Conservation (phyloP, 2,888 invertebrate species). For the Synanthedon vespiformis region DNA sequence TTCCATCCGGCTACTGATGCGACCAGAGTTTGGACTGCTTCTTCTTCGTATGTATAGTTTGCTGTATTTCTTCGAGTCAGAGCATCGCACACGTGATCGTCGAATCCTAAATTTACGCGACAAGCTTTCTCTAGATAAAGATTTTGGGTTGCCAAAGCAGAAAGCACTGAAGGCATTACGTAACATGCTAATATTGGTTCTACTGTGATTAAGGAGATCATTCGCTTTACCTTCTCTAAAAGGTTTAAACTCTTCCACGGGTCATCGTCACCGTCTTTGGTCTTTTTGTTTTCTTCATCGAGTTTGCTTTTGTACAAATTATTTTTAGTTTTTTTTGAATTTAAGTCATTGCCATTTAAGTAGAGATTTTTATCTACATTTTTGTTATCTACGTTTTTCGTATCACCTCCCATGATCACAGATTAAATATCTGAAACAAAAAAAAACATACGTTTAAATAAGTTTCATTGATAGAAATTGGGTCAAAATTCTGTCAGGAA, state of each 20-base stretch:
- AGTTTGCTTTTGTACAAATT: constrained; percentile 13
- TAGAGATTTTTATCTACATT: constrained; percentile 29
- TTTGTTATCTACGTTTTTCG: constrained; percentile 34
- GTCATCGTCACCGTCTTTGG: constrained; percentile 17
- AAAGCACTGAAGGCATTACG: constrained; percentile 74
- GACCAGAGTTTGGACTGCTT: constrained; percentile 78
- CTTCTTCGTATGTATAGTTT: constrained; percentile 69
- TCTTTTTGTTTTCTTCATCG: constrained; percentile 13
- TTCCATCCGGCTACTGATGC: constrained; percentile 89
- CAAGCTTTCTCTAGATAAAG: constrained; percentile 89
- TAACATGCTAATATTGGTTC: constrained; percentile 82
- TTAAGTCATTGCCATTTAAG: constrained; percentile 40
- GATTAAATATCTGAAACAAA: constrained; percentile 33
- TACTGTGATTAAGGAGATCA: constrained; percentile 77
- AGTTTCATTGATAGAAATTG: too few relatives aligned
- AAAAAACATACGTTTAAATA: constrained; percentile 9
- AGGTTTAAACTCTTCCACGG: constrained; percentile 64
- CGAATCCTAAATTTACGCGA: constrained; percentile 81
- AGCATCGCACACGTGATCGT: constrained; percentile 81
- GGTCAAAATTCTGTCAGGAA: too few relatives aligned
- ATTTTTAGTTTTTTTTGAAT: constrained; percentile 13
- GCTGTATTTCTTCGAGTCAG: constrained; percentile 79
- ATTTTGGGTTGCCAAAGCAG: constrained; percentile 85
- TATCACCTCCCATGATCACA: constrained; percentile 34
- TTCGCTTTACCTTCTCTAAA: constrained; percentile 66